A percentile compares a stretch with the other conserved stretches of the same genome.
These are phyloP conservation scores for Guaruba guarouba DNA, from an alignment of 2,113 vertebrate genomes.

Conservation along the genomic window DNA sequence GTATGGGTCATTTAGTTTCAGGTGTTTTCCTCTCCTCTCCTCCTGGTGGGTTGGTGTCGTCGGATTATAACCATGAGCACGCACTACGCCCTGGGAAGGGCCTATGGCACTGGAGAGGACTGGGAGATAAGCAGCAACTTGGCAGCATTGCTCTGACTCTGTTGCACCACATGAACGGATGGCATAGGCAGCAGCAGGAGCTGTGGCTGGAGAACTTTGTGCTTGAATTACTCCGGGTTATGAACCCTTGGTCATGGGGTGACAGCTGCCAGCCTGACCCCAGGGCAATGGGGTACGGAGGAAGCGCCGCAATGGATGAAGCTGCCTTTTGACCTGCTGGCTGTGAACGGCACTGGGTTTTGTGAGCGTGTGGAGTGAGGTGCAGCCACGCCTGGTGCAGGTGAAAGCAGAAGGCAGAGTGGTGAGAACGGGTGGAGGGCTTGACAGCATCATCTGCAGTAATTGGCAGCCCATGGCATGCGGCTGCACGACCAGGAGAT, in stretches of 20 bases:
- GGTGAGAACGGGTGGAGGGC: not conserved
- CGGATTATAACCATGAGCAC: not conserved
- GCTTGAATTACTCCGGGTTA: not conserved
- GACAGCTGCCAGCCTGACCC: not conserved
- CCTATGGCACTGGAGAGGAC: not conserved
- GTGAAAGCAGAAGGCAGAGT: not conserved
- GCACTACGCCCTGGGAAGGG: not conserved
- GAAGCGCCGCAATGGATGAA: accelerated
- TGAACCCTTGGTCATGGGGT: accelerated
- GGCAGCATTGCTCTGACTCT: accelerated
- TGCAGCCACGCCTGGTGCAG: not conserved
- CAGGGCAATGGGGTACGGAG: accelerated
- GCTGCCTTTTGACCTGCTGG: not conserved
- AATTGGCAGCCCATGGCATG: not conserved
- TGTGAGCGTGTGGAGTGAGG: not conserved
- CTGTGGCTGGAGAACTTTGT: not conserved
- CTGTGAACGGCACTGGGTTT: accelerated
- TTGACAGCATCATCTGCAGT: accelerated
- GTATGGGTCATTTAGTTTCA: not conserved
- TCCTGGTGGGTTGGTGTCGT: not conserved
- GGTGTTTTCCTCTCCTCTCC: not conserved
- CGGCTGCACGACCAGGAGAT: not conserved
- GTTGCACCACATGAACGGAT: accelerated
- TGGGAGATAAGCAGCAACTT: not conserved
- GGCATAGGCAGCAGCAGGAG: accelerated